These are phyloP conservation scores for Nomada fabriciana DNA, from an alignment of 2,888 invertebrate species.

Conservation along the genomic window DNA sequence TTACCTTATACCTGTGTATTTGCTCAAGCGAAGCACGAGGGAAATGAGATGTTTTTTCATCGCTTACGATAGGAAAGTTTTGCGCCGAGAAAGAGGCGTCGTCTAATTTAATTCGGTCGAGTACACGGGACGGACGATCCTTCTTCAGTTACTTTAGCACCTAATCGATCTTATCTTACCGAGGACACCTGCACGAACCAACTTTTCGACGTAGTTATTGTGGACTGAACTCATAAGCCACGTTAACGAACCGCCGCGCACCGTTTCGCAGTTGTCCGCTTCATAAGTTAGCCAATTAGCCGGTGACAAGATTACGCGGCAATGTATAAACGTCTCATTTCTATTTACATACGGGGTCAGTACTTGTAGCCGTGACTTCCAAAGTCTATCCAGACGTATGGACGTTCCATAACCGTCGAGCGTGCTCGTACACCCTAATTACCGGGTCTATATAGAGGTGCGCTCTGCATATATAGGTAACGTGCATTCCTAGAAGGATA, in stretches of 20 bases:
- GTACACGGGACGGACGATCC: conserved; percentile 35
- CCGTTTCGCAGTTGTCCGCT: conserved; percentile 50
- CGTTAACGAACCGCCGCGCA: conserved; percentile 66
- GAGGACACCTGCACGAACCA: conserved; percentile 46
- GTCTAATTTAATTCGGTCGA: conserved; percentile 48
- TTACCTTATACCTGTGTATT: background rate
- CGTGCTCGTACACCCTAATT: conserved; percentile 23
- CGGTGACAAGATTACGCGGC: conserved; percentile 65
- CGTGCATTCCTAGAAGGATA: conserved; percentile 14
- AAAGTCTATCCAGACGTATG: background rate
- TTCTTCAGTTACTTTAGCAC: conserved; percentile 45
- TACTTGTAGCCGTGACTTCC: background rate
- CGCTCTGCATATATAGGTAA: background rate
- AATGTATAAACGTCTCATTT: conserved; percentile 66
- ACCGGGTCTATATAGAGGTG: background rate
- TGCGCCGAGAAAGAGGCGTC: background rate
- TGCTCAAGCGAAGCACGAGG: background rate
- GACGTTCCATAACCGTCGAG: background rate
- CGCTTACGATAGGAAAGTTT: conserved; percentile 5
- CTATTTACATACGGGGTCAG: conserved; percentile 58
- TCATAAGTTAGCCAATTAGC: conserved; percentile 72
- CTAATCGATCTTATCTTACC: conserved; percentile 62
- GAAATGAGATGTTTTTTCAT: conserved; percentile 10
- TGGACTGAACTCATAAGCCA: conserved; percentile 61
- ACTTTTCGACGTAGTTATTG: conserved; percentile 63